These are phyloP conservation scores for Liodrosophila aerea DNA, from an alignment of 2,888 invertebrate species.

Conservation along the genomic window DNA sequence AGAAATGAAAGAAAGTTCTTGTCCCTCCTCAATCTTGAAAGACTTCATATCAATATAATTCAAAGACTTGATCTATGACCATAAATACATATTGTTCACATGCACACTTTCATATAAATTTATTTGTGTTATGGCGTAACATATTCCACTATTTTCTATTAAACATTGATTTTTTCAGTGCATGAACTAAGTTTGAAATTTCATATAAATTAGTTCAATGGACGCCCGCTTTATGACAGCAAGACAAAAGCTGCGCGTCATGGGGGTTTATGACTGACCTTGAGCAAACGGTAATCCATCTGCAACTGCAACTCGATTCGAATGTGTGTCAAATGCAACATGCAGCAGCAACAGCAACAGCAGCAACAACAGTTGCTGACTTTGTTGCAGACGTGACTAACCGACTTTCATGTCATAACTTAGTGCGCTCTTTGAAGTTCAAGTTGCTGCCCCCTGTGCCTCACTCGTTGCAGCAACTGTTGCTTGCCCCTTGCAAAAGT, in stretches of 20 bases:
- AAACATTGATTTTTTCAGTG: too few species aligned
- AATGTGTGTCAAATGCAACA: slow-evolving; percentile 77
- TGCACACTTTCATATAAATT: too few species aligned
- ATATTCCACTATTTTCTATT: too few species aligned
- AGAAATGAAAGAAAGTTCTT: too few species aligned
- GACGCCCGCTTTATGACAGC: slow-evolving; percentile 26
- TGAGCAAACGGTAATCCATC: slow-evolving; percentile 45
- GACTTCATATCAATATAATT: too few species aligned
- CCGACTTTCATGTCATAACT: slow-evolving; percentile 78
- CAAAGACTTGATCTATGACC: too few species aligned
- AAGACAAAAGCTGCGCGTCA: slow-evolving; percentile 53
- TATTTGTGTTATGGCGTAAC: too few species aligned
- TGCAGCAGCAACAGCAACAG: slow-evolving; percentile 46
- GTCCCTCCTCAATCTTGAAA: too few species aligned
- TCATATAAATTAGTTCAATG: slow-evolving; percentile 60
- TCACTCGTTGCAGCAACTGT: background rate
- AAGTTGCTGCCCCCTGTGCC: slow-evolving; percentile 47
- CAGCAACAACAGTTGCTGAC: background rate
- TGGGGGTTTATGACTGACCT: slow-evolving; percentile 55
- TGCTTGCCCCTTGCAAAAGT: background rate
- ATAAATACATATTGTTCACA: too few species aligned
- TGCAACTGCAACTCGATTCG: slow-evolving; percentile 43
- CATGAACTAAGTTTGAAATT: slow-evolving; percentile 58
- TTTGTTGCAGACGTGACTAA: slow-evolving; percentile 70
- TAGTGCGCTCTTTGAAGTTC: slow-evolving; percentile 72